Percentiles rank a stretch among this genome's conserved stretches.
Evolutionary conservation across 2,113 vertebrate genomes (phyloP).

Genomic region (Austrofundulus limnaeus): DNA sequence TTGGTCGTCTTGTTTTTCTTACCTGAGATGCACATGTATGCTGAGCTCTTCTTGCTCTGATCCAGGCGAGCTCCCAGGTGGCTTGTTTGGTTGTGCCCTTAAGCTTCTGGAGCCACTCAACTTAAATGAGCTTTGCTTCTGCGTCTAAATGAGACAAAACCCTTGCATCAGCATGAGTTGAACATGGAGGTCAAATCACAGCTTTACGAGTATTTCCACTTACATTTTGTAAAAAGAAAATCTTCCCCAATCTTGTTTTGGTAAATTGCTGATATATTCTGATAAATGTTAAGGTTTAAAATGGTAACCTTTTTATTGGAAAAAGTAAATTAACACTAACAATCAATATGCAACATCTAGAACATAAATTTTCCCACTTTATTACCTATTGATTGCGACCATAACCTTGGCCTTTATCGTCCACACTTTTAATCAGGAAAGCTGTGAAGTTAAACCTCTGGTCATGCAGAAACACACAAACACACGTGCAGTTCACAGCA

Average conservation of each 20-base stretch:
- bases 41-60: constrained; percentile 1
- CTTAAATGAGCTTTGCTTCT: constrained; percentile 65
- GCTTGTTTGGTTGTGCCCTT: constrained; percentile 66
- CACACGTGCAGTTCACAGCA: constrained; percentile 11
- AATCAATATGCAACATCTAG: neutral
- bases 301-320: too few species aligned
- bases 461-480: neutral
- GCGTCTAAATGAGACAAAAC: constrained; percentile 43
- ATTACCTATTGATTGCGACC: constrained; percentile 22
- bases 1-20: neutral
- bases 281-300: neutral
- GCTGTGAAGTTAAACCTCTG: constrained; percentile 19
- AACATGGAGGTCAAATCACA: neutral
- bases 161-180: constrained; percentile 21
- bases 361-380: constrained; percentile 21
- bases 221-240: too few species aligned
- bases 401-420: constrained; percentile 17
- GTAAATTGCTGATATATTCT: neutral
- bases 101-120: constrained; percentile 71
- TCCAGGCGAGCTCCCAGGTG: constrained; percentile 54
- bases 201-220: neutral
- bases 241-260: neutral
- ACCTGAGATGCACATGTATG: constrained; percentile 9
- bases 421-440: constrained; percentile 40
- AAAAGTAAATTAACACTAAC: too few species aligned